A percentile compares a stretch with the other conserved stretches of the same genome.
Evolutionary conservation across 2,113 vertebrate species (phyloP).

Genomic region (Rallus limicola): DNA sequence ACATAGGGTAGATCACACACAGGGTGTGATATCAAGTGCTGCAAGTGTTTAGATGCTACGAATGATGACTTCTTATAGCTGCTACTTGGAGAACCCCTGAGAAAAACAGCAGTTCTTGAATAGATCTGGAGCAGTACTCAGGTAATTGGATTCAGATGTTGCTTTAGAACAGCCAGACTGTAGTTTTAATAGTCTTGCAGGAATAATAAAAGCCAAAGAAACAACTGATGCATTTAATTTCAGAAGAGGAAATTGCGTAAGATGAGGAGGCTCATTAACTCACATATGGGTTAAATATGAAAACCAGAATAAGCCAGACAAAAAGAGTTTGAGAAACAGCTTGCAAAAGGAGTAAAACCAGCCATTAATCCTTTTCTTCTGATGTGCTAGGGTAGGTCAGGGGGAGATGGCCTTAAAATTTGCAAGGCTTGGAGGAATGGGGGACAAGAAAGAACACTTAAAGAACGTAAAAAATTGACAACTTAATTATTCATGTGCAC

Average conservation of each 20-base stretch:
- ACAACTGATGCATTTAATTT: not conserved
- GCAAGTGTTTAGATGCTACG: not conserved
- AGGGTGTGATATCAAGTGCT: not conserved
- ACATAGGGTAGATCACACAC: rapidly evolving
- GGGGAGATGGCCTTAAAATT: not conserved
- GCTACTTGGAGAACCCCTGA: not conserved
- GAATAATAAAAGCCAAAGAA: conserved; percentile 22
- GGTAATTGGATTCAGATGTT: conserved; percentile 26
- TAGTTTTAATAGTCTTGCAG: not conserved
- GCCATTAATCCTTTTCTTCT: not conserved
- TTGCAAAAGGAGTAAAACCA: not conserved
- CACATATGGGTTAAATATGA: conserved; percentile 22
- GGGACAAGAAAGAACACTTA: not conserved
- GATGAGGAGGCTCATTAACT: not conserved
- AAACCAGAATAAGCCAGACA: not conserved
- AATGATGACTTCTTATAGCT: not conserved
- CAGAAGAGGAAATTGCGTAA: not conserved
- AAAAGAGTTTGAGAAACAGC: not conserved
- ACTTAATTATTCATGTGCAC: not conserved
- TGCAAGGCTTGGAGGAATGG: not conserved
- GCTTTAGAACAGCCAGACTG: not conserved
- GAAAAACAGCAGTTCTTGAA: not conserved
- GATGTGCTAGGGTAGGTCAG: not conserved
- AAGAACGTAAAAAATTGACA: not conserved
- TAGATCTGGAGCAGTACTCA: not conserved